Evolutionary conservation across 2,888 invertebrate genomes (phyloP), one percentile per base, ranked within the genome.

Genomic region (Tetheella fluctuosa): DNA sequence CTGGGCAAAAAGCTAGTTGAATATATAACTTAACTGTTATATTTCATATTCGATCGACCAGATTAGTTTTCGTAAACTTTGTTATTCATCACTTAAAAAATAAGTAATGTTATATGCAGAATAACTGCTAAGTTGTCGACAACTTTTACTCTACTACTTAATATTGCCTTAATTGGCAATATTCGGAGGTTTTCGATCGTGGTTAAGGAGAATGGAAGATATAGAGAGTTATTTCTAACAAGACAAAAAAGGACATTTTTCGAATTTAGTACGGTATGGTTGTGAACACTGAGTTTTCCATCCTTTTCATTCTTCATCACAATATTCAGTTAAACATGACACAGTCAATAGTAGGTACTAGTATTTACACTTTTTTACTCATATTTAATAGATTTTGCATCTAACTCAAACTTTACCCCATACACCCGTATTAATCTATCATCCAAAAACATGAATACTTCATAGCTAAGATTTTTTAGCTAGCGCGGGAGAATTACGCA

Each of bases 401-500:
- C n/a, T n/a, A n/a, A n/a, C n/a, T n/a, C n/a, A n/a, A n/a, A n/a
- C n/a, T n/a, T n/a, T 39, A 28, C 28, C 0, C 28, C 30, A 30
- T 8, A 30, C 30, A 30, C 10, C 10, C 10, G 13, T 13, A 7
- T 2, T 13, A 13, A 13, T 13, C 13, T 4, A 34, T 34, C 13
- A 48, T 48, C 48, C 7, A 10, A n/a, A 6, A 0, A 48, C 48
- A 20, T 3, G 8, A 10, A 20, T 8, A 5, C 48, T 48, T 48
- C 10, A 48, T 20, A 48, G 6, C 42, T 10, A 10, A 20, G 0
- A 48, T 20, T 20, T 20, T 20, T 48, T 15, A 17, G 20, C 10
- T 55, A 60, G 59, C 25, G 23, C 23, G 20, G 53, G 39, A 63
- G 55, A 62, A 72, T 65, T 67, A 71, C 53, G 64, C 60, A 64